phyloP scores from a whole-genome alignment of 2,797 vertebrate genomes.

The Sciurus carolinensis region DNA sequence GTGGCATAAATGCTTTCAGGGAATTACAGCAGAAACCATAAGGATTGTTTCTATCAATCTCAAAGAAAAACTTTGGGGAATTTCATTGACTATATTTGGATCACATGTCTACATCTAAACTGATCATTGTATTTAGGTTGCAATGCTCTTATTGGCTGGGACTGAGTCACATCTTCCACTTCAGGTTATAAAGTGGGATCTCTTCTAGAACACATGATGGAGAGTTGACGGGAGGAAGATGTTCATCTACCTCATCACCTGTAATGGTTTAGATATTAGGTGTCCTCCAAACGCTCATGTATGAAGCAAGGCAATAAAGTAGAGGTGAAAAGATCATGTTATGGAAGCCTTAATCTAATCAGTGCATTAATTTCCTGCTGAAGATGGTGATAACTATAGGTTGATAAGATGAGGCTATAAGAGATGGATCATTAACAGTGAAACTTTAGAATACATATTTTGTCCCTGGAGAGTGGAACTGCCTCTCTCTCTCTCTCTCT shows the following conservation, averaged over 20 bases:
- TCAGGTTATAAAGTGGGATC: accelerated
- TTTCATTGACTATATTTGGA: neutral
- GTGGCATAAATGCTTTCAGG: neutral
- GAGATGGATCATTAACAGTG: too few relatives aligned
- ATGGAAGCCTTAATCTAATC: too few relatives aligned
- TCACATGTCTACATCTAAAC: neutral
- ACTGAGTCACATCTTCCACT: neutral
- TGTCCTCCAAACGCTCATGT: too few relatives aligned
- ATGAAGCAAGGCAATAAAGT: too few relatives aligned
- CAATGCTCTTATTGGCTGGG: neutral
- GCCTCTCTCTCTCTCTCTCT: too few relatives aligned
- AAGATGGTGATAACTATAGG: too few relatives aligned
- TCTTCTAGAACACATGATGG: neutral
- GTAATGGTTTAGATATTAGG: too few relatives aligned
- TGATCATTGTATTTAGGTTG: neutral
- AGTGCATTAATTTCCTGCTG: too few relatives aligned
- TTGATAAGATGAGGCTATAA: too few relatives aligned
- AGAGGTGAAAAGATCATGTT: too few relatives aligned
- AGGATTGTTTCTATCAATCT: neutral
- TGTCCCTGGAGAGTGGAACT: too few relatives aligned
- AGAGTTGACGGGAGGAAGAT: accelerated
- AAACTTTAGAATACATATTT: too few relatives aligned
- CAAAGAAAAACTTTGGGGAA: neutral
- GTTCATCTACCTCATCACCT: neutral
- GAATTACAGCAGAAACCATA: neutral